A percentile compares a stretch with the other conserved stretches of the same genome.
Evolutionary conservation across 2,797 vertebrate species (phyloP).

Genomic region (Triplophysa bombifrons): DNA sequence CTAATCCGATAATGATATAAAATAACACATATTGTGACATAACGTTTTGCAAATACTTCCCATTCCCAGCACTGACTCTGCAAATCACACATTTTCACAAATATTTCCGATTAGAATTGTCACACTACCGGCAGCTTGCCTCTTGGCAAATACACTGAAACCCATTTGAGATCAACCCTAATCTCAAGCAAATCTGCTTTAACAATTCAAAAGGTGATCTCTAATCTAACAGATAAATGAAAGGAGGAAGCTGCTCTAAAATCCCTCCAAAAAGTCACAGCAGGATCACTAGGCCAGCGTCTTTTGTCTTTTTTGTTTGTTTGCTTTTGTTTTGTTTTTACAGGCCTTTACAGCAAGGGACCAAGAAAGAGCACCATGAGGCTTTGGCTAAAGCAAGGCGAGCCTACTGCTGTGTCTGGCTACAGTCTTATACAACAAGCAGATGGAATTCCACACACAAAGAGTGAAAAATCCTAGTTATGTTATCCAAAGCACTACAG

Average conservation of each 20-base stretch:
- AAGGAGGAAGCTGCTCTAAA: conserved; percentile 17
- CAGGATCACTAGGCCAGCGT: conserved; percentile 40
- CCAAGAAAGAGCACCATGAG: conserved; percentile 19
- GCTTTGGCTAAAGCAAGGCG: conserved; percentile 20
- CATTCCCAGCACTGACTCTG: neutral
- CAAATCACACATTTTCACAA: conserved; percentile 1
- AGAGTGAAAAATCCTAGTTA: conserved; percentile 25
- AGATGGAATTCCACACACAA: conserved; percentile 40
- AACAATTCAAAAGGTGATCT: conserved; percentile 49
- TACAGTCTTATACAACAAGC: conserved; percentile 39
- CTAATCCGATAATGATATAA: no score
- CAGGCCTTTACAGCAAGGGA: conserved; percentile 29
- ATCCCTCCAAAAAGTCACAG: conserved; percentile 41
- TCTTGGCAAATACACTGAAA: neutral
- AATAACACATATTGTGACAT: no score
- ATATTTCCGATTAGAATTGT: neutral
- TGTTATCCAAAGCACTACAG: conserved; percentile 22
- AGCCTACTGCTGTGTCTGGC: conserved; percentile 44
- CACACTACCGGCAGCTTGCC: neutral
- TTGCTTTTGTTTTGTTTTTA: conserved; percentile 40
- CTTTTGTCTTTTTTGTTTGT: conserved; percentile 25
- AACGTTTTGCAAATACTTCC: no score
- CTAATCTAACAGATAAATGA: conserved; percentile 54
- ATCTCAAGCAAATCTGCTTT: conserved; percentile 47
- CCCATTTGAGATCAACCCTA: conserved; percentile 49